Evolutionary conservation across 2,113 vertebrate species (phyloP), one percentile per base, ranked within the genome.

Genomic region (Lanius ludovicianus): DNA sequence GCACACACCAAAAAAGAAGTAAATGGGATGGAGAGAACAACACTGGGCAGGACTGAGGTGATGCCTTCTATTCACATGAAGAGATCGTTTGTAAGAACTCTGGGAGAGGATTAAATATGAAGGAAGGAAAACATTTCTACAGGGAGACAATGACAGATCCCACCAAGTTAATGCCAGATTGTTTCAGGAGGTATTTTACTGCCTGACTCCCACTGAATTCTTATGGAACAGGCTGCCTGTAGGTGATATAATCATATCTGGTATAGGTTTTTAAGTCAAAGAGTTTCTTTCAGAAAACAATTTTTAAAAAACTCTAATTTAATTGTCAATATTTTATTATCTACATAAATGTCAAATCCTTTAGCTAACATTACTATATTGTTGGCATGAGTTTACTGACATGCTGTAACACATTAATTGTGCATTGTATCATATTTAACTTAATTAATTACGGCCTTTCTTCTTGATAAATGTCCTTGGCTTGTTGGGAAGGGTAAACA

Each of bases 361-460:
- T 75, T 84, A 49, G 35, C 9, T 14, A 87, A 71, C 67, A 83
- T 70, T 86, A 56, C 47, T 69, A 5, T 71, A 93, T 84, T 84
- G 79, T 88, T 92, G 37, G 24, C 60, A 85, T 47, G 78, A 60
- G 30, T 63, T 75, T 86, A 67, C 47, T 78, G 83, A 85, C 67
- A 80, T 69, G 87, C 63, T 84, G 64, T 70, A 90, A 86, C 64
- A 91, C 47, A 49, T 92, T 97, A 90, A 93, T 87, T 90, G 95
- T 33, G 63, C 41, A 49, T 14, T 94, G 60, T 69, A 67, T 53
- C 91, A 71, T 42, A 84, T 87, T 90, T 74, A 60, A 68, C 80
- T 75, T 93, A 77, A 95, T 91, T 95, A 85, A 89, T 86, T 93
- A 68, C 0, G 0, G 65, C 41, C 60, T 87, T 80, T 68, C 64